Evolutionary conservation across 2,113 vertebrate genomes (phyloP).

Genomic region (Chrysemys picta): DNA sequence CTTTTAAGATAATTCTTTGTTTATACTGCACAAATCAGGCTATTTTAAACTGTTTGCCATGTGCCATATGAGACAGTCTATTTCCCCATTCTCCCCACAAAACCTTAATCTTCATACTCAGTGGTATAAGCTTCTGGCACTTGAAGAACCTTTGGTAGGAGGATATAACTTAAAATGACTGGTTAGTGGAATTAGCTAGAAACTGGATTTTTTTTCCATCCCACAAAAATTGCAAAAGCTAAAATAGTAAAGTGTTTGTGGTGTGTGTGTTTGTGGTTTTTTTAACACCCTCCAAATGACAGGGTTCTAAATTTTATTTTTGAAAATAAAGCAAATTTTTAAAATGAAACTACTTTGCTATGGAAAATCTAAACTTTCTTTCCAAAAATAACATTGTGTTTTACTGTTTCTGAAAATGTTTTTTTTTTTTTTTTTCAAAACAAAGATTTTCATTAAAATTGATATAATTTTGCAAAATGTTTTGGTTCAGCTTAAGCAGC

Average conservation of each 20-base stretch:
- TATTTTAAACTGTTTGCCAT: background rate
- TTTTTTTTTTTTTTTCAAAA: background rate
- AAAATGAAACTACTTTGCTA: background rate
- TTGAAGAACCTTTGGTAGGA: background rate
- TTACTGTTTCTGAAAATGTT: background rate
- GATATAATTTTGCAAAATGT: background rate
- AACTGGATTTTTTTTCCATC: background rate
- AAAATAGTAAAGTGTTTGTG: no score
- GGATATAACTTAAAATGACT: background rate
- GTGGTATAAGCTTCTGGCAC: background rate
- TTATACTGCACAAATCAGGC: background rate
- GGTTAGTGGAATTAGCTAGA: background rate
- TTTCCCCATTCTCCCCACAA: background rate
- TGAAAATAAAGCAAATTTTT: no score
- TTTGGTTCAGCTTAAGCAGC: background rate
- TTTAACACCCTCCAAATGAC: no score
- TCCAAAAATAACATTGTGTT: background rate
- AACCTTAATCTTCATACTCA: fast-evolving
- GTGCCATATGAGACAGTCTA: background rate
- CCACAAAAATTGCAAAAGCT: background rate
- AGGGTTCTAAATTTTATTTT: no score
- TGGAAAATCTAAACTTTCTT: background rate
- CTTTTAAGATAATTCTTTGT: background rate
- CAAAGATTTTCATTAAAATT: background rate
- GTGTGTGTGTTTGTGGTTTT: no score